Conservation (phyloP, 1,140 invertebrate genomes). For the Elymnias hypermnestra region DNA sequence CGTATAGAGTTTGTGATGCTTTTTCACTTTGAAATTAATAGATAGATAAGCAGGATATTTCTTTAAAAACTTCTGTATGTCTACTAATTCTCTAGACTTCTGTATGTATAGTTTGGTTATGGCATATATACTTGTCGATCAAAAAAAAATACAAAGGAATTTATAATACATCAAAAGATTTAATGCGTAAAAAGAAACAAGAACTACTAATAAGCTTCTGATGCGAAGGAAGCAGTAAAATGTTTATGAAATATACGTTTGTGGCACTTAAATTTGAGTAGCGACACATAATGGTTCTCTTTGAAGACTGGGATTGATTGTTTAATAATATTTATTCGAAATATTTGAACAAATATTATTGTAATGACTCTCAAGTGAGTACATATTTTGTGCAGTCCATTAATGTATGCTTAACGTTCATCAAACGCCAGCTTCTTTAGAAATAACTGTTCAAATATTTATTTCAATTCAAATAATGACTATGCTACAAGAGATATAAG, state of each 20-base stretch:
- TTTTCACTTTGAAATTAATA: no score
- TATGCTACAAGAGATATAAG: no score
- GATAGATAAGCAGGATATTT: no score
- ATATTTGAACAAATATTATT: constrained; percentile 1
- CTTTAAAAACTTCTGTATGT: no score
- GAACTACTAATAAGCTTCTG: constrained; percentile 8
- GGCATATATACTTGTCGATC: no score
- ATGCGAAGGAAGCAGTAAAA: constrained; percentile 14
- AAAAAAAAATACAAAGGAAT: no score
- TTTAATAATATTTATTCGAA: constrained; percentile 2
- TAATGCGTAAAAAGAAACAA: constrained; percentile 1
- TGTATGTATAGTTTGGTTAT: no score
- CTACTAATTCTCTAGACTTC: background rate
- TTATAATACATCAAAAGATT: constrained; percentile 1
- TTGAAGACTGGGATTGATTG: constrained; percentile 15
- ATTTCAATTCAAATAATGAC: no score
- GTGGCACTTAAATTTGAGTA: constrained; percentile 6
- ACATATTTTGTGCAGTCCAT: background rate
- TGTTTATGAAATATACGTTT: constrained; percentile 13
- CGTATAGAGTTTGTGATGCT: no score
- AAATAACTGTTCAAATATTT: no score
- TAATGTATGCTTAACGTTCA: background rate
- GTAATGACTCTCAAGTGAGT: background rate
- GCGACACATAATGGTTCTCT: constrained; percentile 7
- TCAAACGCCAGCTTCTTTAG: no score